phyloP scores from a whole-genome alignment of 2,797 vertebrate species.

The Atherinosoma microstoma region DNA sequence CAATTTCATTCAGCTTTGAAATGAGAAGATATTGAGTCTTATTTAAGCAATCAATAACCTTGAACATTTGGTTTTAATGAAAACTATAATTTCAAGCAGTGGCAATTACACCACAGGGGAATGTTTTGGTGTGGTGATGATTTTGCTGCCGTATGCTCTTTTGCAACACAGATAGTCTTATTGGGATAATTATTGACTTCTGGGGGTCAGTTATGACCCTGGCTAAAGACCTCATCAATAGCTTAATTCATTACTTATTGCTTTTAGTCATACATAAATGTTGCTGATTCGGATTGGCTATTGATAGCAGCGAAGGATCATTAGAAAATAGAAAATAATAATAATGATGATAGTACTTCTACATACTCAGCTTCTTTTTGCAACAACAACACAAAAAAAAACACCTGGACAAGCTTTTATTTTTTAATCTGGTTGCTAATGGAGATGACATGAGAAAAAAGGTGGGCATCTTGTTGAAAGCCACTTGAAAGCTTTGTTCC shows the following conservation, averaged over 20 bases:
- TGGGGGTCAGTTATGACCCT: constrained; percentile 83
- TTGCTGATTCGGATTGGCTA: constrained; percentile 82
- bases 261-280: constrained; percentile 78
- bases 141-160: constrained; percentile 84
- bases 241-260: constrained; percentile 85
- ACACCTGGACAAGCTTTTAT: constrained; percentile 56
- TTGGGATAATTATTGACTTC: constrained; percentile 87
- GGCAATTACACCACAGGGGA: constrained; percentile 84
- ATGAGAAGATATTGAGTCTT: constrained; percentile 85
- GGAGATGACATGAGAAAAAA: constrained; percentile 18
- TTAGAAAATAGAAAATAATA: constrained; percentile 77
- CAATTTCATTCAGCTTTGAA: constrained; percentile 83
- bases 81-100: constrained; percentile 87
- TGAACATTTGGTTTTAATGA: constrained; percentile 87
- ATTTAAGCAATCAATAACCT: constrained; percentile 88
- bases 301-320: constrained; percentile 73
- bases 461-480: constrained; percentile 13
- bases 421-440: constrained; percentile 50
- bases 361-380: constrained; percentile 67
- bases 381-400: constrained; percentile 32
- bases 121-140: constrained; percentile 82
- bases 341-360: constrained; percentile 56
- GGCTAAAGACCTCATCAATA: constrained; percentile 87
- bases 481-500: background rate
- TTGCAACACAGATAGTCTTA: constrained; percentile 87